Conservation (phyloP, 2,888 invertebrate species). For the Hipparchia sbordonii region DNA sequence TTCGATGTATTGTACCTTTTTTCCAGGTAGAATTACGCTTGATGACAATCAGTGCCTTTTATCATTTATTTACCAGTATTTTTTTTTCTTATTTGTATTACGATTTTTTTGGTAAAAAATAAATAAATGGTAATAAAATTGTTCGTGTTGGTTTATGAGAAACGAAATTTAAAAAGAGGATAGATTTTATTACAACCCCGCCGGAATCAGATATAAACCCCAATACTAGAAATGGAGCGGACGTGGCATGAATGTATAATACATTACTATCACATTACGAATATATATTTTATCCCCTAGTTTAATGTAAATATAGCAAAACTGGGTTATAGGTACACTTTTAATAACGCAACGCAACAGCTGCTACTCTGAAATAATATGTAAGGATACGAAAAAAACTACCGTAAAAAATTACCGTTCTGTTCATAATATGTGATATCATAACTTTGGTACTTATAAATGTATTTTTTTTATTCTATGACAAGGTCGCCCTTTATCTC, state of each 20-base stretch:
- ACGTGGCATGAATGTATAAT: conserved; percentile 40
- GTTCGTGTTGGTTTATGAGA: neutral
- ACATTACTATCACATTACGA: conserved; percentile 38
- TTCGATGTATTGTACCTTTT: too few relatives aligned
- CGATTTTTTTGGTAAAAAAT: too few relatives aligned
- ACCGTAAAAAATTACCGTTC: neutral
- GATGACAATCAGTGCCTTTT: too few relatives aligned
- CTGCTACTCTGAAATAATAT: neutral
- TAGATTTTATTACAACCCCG: conserved; percentile 36
- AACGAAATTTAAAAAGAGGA: conserved; percentile 23
- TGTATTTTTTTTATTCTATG: too few relatives aligned
- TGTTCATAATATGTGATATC: neutral
- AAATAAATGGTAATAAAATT: too few relatives aligned
- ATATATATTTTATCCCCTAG: conserved; percentile 39
- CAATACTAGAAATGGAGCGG: conserved; percentile 35
- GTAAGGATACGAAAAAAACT: neutral
- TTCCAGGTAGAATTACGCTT: too few relatives aligned
- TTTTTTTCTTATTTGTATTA: too few relatives aligned
- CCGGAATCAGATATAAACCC: conserved; percentile 37
- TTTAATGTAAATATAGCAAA: conserved; percentile 41
- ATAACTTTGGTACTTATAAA: too few relatives aligned
- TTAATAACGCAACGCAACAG: conserved; percentile 12
- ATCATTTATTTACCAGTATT: too few relatives aligned
- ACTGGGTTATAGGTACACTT: neutral
- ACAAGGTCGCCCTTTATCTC: too few relatives aligned